Evolutionary conservation across 2,888 invertebrate species (phyloP), one percentile per base, ranked within the genome.

Genomic region (Julus scanicus): DNA sequence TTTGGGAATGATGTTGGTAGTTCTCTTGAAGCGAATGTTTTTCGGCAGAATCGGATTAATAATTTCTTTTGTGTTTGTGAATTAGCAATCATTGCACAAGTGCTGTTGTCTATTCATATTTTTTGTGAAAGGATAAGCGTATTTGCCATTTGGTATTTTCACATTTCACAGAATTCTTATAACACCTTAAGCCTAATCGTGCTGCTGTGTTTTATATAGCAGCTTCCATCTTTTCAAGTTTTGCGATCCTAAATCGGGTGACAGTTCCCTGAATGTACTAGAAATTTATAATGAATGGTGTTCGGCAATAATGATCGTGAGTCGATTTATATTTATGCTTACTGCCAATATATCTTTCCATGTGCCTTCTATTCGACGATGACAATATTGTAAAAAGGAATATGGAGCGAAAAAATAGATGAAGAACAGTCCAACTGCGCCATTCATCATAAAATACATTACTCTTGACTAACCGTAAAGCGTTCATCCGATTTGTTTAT

Each of bases 401-500:
- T 29, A 37, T 80, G 11, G 13, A 37, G 71, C 20, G 71, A 71
- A 71, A 44, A 29, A 71, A 71, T 29, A 29, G 71, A 71, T 71
- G 71, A 71, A 71, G 11, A 71, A 29, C 71, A 37, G 80, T 80
- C 37, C 80, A 80, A 80, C 9, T 37, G 37, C 80, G 9, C 15
- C 37, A 80, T 13, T 37, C 80, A 37, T 37, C 80, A 80, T 80
- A 80, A 80, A 80, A 80, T 9, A 29, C 80, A 37, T 80, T 80
- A 80, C 80, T 80, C 37, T 37, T 80, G 80, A 80, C 80, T 80
- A 80, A 80, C 80, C 80, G 37, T 11, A 80, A 80, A 80, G 80
- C 37, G 37, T 37, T 80, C 80, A 80, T 80, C 80, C 80, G 80
- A 80, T 80, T 80, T 80, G 80, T 80, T 80, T 80, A 37, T 37